Evolutionary conservation across 2,797 vertebrate species (phyloP).

Genomic region (Gambusia yucatana): DNA sequence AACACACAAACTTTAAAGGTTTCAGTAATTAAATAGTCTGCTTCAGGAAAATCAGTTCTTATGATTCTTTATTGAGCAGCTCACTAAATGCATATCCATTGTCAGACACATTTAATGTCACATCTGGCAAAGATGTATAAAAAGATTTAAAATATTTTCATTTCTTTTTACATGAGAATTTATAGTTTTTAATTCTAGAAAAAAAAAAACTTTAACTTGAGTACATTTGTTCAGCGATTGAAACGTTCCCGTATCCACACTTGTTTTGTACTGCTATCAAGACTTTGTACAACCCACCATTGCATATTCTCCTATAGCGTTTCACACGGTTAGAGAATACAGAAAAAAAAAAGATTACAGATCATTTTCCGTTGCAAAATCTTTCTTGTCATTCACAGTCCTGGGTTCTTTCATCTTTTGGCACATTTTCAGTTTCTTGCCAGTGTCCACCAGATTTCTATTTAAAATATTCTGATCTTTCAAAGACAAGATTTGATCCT

Average conservation of each 20-base stretch:
- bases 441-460: not conserved
- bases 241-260: not conserved
- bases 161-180: not conserved
- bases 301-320: not conserved
- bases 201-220: not conserved
- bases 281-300: not conserved
- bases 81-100: not conserved
- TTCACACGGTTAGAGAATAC: not conserved
- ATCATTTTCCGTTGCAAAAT: not conserved
- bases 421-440: not conserved
- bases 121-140: not conserved
- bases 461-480: not conserved
- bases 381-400: not conserved
- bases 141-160: not conserved
- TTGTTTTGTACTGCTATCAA: not conserved
- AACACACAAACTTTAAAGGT: constrained; percentile 81
- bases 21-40: constrained; percentile 81
- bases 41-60: constrained; percentile 8
- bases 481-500: not conserved
- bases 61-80: constrained; percentile 18
- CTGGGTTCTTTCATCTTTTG: not conserved
- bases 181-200: not conserved
- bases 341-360: not conserved
- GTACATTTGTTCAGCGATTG: not conserved
- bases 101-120: not conserved